Evolutionary conservation across 2,797 vertebrate species (phyloP), one percentile per base, ranked within the genome.

Genomic region (Poliocrania exsul): DNA sequence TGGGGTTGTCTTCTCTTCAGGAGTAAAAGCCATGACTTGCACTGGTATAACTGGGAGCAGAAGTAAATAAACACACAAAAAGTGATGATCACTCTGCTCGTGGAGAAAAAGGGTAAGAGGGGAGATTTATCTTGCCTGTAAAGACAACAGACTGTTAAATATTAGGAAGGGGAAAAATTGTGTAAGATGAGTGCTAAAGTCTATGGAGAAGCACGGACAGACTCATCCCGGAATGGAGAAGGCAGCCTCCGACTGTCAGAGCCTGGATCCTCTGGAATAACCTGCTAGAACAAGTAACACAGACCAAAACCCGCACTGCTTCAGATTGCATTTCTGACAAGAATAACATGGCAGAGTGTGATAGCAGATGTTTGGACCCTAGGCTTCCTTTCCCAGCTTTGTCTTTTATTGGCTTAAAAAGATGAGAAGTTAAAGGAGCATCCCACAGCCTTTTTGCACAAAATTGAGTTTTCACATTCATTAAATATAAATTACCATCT

Each of bases 161-260:
- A 56, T 56, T 53, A 29, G 73, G 40, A 62, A 88, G 17, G 28
- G 17, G 20, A 12, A 60, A 50, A 78, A 72, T 47, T 44, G 3
- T 47, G 4, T 69, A 44, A 86, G n/a, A 26, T 47, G 40, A 72
- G 3, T 29, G 28, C 33, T 78, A 31, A 57, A 81, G 46, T 61
- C 71, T 86, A 23, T 77, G 42, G 26, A 72, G 58, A 26, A 88
- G 25, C 62, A 58, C 23, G 50, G 50, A 53, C 5, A 16, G 15
- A 61, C 47, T 92, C 12, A 9, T 44, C 5, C 13, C 13, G 29
- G 31, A 73, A 53, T 11, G 61, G 51, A 82, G 51, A 70, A 65
- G 24, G 42, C 0, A 0, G 4, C 62, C 14, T 92, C 57, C 4
- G 6, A 23, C 61, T 0, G 0, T 66, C 25, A 37, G 42, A 93